A percentile compares a stretch with the other conserved stretches of the same genome.
phyloP scores from a whole-genome alignment of 2,113 vertebrate genomes.

The Crotalus tigris region DNA sequence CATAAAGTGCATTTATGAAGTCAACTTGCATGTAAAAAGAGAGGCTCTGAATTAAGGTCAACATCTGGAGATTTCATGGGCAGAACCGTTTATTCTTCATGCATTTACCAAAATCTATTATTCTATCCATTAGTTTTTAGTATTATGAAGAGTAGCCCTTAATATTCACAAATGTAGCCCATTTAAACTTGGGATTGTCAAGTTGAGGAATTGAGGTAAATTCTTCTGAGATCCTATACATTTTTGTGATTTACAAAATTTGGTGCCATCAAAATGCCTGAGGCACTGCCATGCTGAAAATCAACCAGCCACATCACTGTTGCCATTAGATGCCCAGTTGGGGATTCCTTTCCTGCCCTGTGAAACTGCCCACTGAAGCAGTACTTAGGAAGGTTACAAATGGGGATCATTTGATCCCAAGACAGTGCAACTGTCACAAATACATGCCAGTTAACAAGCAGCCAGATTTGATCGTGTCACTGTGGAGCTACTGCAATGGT shows the following conservation, averaged over 20 bases:
- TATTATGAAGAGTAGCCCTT: not conserved
- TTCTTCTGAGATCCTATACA: not conserved
- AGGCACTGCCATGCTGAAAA: not conserved
- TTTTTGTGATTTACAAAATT: not conserved
- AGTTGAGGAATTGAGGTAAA: not conserved
- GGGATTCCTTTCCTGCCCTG: not conserved
- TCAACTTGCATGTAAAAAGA: not conserved
- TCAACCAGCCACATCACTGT: not conserved
- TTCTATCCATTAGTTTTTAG: not conserved
- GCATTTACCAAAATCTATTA: not conserved
- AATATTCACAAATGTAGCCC: not conserved
- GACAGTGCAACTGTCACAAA: not conserved
- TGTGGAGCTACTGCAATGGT: not conserved
- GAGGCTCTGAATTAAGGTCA: not conserved
- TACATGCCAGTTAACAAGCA: not conserved
- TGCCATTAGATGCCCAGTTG: not conserved
- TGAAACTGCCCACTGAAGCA: not conserved
- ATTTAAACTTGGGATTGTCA: not conserved
- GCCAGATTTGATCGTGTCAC: not conserved
- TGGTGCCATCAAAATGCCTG: not conserved
- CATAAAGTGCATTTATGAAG: not conserved
- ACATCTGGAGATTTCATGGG: not conserved
- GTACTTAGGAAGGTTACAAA: not conserved
- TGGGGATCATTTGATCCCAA: not conserved
- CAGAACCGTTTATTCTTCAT: not conserved